Evolutionary conservation across 2,113 vertebrate genomes (phyloP).

Genomic region (Bostrychus sinensis): DNA sequence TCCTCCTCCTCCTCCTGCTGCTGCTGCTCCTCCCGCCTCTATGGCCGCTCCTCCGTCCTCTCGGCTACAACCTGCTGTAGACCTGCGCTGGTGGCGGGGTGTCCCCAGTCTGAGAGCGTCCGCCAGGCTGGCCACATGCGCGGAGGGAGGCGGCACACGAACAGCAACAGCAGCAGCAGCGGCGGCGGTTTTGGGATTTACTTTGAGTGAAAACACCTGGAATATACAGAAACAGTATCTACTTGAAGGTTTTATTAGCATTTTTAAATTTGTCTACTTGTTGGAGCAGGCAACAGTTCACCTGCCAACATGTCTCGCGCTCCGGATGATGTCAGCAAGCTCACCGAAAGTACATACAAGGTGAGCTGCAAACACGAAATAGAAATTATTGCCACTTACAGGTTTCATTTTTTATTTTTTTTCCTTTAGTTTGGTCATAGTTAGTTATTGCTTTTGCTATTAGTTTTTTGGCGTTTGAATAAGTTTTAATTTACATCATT

Average conservation of each 20-base stretch:
- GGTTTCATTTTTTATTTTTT: too few relatives aligned
- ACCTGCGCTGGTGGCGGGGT: not conserved
- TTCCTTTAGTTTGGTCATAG: too few relatives aligned
- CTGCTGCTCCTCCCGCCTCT: constrained; percentile 6
- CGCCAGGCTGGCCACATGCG: constrained; percentile 29
- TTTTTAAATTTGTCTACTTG: not conserved
- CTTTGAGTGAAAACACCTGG: constrained; percentile 17
- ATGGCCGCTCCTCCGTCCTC: not conserved
- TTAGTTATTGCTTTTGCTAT: too few relatives aligned
- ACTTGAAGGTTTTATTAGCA: not conserved
- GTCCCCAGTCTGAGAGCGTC: constrained; percentile 17
- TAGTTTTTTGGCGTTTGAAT: too few relatives aligned
- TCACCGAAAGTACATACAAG: constrained; percentile 93
- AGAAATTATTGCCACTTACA: too few relatives aligned
- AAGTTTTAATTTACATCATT: too few relatives aligned
- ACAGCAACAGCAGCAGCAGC: too few relatives aligned
- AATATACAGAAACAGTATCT: constrained; percentile 16
- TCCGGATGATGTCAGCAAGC: constrained; percentile 89
- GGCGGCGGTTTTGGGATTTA: constrained; percentile 27
- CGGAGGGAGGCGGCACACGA: constrained; percentile 22
- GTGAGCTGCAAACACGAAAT: constrained; percentile 75
- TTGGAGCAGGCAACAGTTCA: constrained; percentile 17
- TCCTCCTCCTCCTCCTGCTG: constrained; percentile 1
- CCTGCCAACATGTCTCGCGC: constrained; percentile 85
- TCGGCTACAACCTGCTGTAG: not conserved